A percentile compares a stretch with the other conserved stretches of the same genome.
Evolutionary conservation across 2,888 invertebrate genomes (phyloP).

Genomic region (Escarpia spicata): DNA sequence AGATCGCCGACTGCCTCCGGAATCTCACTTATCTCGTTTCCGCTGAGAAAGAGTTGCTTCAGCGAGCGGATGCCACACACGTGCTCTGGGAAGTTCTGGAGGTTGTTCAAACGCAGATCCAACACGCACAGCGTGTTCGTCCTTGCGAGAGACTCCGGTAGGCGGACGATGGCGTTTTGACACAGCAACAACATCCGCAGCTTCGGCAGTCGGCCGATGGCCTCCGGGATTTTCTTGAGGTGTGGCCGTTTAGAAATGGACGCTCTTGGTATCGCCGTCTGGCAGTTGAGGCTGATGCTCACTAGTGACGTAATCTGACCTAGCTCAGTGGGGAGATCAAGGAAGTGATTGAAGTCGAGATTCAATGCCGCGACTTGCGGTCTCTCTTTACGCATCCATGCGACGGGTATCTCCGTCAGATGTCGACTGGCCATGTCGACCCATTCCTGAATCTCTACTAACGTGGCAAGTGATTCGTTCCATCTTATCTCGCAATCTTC

Average conservation of each 20-base stretch:
- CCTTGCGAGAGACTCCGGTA: neutral
- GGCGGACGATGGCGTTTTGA: neutral
- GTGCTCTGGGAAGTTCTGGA: neutral
- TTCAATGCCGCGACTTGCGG: neutral
- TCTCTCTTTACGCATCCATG: neutral
- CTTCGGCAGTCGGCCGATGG: neutral
- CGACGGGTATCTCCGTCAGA: neutral
- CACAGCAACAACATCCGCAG: neutral
- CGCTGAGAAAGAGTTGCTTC: constrained; percentile 13
- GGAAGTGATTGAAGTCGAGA: neutral
- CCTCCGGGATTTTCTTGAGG: neutral
- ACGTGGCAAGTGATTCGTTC: neutral
- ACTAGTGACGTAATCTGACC: neutral
- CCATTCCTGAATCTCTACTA: neutral
- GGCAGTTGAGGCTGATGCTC: neutral
- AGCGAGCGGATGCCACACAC: neutral
- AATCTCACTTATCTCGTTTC: neutral
- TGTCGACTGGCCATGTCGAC: neutral
- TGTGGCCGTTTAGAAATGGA: neutral
- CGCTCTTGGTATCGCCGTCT: neutral
- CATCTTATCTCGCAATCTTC: constrained; percentile 6
- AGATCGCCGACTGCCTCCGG: neutral
- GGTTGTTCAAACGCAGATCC: neutral
- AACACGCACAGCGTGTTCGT: neutral
- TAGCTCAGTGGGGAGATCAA: neutral